Conservation (phyloP, 1,140 invertebrate species). For the Onthophagus taurus region DNA sequence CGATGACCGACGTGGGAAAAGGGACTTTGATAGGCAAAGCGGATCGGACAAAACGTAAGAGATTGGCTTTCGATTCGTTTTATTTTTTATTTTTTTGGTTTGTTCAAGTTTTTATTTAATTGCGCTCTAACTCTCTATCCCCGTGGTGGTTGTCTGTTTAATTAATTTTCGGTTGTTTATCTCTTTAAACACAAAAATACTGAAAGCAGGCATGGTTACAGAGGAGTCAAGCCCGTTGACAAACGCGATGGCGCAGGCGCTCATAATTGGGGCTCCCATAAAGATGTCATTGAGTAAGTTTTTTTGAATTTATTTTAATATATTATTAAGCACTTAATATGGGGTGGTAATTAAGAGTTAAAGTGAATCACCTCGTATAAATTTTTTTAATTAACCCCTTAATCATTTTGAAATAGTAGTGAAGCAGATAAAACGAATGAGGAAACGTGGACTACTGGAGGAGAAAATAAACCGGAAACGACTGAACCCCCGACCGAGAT, state of each 20-base stretch:
- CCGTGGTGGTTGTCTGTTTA: not conserved
- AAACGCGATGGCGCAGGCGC: constrained; percentile 89
- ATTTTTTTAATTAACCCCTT: not conserved
- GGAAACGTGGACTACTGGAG: constrained; percentile 37
- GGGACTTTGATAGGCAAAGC: constrained; percentile 91
- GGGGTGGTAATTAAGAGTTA: too few species aligned
- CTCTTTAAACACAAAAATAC: constrained; percentile 22
- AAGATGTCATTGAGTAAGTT: constrained; percentile 77
- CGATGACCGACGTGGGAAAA: constrained; percentile 65
- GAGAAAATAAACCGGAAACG: constrained; percentile 43
- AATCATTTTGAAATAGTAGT: constrained; percentile 5
- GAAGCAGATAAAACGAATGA: constrained; percentile 31
- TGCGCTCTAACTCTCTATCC: not conserved
- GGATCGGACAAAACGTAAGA: constrained; percentile 86
- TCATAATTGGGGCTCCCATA: constrained; percentile 91
- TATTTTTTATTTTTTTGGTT: constrained; percentile 6
- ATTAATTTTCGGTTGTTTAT: not conserved
- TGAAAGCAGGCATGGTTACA: constrained; percentile 46
- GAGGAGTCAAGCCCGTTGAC: constrained; percentile 85
- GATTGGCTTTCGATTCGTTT: constrained; percentile 16
- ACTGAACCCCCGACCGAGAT: constrained; percentile 22
- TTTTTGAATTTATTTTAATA: constrained; percentile 2
- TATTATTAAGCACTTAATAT: too few species aligned
- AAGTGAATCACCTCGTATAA: too few species aligned
- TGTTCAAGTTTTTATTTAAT: constrained; percentile 3